A percentile compares a stretch with the other conserved stretches of the same genome.
Conservation (phyloP, 2,797 vertebrate genomes). For the Sebastes elongatus region DNA sequence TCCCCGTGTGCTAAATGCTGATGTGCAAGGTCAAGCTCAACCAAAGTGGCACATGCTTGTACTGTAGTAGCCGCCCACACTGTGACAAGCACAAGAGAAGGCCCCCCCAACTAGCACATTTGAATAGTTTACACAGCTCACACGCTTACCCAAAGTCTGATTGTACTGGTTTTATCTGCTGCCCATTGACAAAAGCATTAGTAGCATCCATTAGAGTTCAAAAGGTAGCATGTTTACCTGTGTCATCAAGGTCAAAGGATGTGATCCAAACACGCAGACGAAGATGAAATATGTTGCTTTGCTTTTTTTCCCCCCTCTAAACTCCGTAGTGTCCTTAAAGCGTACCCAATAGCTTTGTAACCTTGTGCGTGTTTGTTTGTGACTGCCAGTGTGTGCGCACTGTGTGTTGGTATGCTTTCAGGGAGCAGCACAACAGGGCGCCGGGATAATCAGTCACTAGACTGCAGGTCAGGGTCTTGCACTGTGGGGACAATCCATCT, state of each 20-base stretch:
- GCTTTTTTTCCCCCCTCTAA: not conserved
- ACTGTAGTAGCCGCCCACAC: slow-evolving; percentile 47
- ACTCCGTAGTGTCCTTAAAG: slow-evolving; percentile 39
- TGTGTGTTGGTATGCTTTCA: slow-evolving; percentile 50
- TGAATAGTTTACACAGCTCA: slow-evolving; percentile 48
- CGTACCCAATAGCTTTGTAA: slow-evolving; percentile 51
- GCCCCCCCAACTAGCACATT: slow-evolving; percentile 38
- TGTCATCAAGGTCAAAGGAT: slow-evolving; percentile 65
- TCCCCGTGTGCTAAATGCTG: slow-evolving; percentile 49
- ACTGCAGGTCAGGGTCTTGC: slow-evolving; percentile 75
- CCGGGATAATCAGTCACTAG: slow-evolving; percentile 79
- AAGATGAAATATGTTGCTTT: slow-evolving; percentile 54
- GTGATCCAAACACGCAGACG: slow-evolving; percentile 48
- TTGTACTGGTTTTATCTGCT: slow-evolving; percentile 42
- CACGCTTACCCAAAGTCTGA: slow-evolving; percentile 16
- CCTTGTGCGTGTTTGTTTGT: slow-evolving; percentile 52
- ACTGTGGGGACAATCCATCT: slow-evolving; percentile 77
- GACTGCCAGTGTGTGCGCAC: slow-evolving; percentile 22
- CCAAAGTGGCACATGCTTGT: slow-evolving; percentile 54
- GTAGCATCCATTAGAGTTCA: slow-evolving; percentile 40
- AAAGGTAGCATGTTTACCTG: slow-evolving; percentile 42
- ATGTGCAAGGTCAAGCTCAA: slow-evolving; percentile 69
- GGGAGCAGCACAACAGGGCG: slow-evolving; percentile 62
- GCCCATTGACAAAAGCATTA: slow-evolving; percentile 53
- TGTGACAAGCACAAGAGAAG: slow-evolving; percentile 39